phyloP scores from a whole-genome alignment of 2,113 vertebrate species.

The Ploceus nigricollis region DNA sequence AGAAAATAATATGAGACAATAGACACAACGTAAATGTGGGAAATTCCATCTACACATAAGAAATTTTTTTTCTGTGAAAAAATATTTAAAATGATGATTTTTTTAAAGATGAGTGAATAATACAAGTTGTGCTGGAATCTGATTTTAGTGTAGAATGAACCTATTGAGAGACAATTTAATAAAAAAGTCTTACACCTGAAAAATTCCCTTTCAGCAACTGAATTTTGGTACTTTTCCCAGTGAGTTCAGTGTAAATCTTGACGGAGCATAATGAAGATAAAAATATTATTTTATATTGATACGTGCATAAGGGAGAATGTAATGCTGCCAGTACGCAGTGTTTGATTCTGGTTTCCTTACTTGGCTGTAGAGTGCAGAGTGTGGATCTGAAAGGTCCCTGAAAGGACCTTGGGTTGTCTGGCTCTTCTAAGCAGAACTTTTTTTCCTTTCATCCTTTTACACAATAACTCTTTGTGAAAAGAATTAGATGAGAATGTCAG shows the following conservation, averaged over 20 bases:
- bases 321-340: rapidly evolving
- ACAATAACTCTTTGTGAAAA: not conserved
- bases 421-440: not conserved
- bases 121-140: not conserved
- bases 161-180: not conserved
- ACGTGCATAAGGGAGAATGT: not conserved
- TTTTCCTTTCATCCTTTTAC: not conserved
- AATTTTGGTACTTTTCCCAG: not conserved
- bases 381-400: not conserved
- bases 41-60: not conserved
- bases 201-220: not conserved
- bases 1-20: not conserved
- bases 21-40: not conserved
- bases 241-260: not conserved
- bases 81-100: not conserved
- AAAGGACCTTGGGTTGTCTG: not conserved
- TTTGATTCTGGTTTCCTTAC: not conserved
- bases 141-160: not conserved
- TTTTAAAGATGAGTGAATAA: not conserved
- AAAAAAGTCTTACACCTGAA: not conserved
- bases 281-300: not conserved
- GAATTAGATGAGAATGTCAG: not conserved
- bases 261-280: not conserved
- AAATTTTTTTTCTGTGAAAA: not conserved
- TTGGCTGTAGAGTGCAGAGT: not conserved